phyloP scores from a whole-genome alignment of 2,888 invertebrate species.

The Hipparchia sbordonii region DNA sequence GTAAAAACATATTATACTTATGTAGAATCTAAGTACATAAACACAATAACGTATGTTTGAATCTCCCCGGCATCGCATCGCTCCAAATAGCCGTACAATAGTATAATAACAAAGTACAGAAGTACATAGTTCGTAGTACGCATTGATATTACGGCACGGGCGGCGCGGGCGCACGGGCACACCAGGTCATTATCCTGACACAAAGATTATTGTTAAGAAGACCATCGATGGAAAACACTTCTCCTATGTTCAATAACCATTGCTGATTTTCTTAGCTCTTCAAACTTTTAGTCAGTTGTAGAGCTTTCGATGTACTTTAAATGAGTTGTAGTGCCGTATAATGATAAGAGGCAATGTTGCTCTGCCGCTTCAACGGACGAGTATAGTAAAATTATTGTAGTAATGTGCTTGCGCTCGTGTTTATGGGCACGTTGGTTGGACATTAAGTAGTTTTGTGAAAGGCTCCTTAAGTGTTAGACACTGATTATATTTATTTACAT shows the following conservation, averaged over 20 bases:
- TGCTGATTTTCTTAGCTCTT: neutral
- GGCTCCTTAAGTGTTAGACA: constrained; percentile 28
- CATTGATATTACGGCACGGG: constrained; percentile 42
- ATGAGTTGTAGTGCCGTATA: neutral
- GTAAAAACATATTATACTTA: too few relatives aligned
- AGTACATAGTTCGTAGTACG: constrained; percentile 42
- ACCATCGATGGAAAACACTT: constrained; percentile 13
- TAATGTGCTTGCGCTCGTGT: constrained; percentile 40
- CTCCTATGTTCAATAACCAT: constrained; percentile 18
- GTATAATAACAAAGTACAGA: constrained; percentile 32
- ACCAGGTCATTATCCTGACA: constrained; percentile 51
- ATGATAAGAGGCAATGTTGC: constrained; percentile 25
- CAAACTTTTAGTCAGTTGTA: neutral
- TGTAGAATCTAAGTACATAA: neutral
- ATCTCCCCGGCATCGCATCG: constrained; percentile 21
- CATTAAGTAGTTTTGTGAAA: constrained; percentile 33
- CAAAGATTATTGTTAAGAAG: constrained; percentile 37
- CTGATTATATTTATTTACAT: constrained; percentile 25
- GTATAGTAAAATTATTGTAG: constrained; percentile 45
- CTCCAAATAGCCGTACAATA: constrained; percentile 39
- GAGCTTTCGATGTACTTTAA: constrained; percentile 27
- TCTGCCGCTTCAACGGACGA: constrained; percentile 37
- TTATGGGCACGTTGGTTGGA: constrained; percentile 39
- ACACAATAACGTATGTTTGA: constrained; percentile 14
- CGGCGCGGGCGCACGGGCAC: constrained; percentile 43